phyloP scores from a whole-genome alignment of 2,888 invertebrate species.

The Machimus atricapillus region DNA sequence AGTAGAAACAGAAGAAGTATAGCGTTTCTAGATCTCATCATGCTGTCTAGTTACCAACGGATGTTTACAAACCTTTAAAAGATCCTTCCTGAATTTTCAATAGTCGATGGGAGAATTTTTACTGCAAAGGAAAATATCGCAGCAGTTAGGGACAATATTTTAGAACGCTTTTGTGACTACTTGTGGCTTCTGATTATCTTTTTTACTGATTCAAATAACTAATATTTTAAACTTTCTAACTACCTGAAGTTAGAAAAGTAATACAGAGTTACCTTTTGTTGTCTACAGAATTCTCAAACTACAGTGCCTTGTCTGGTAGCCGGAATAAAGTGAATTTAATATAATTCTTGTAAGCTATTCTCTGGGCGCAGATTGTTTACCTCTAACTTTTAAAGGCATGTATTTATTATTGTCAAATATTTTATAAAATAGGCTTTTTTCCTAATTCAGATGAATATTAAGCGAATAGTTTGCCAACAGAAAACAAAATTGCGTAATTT shows the following conservation, averaged over 20 bases:
- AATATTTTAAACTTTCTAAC: background rate
- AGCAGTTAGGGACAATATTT: background rate
- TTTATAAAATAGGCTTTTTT: too few species aligned
- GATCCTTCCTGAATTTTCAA: slow-evolving; percentile 25
- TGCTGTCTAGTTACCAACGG: background rate
- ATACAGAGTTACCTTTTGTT: background rate
- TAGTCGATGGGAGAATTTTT: slow-evolving; percentile 20
- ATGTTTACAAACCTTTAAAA: slow-evolving; percentile 17
- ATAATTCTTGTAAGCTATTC: background rate
- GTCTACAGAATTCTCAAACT: background rate
- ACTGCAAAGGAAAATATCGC: slow-evolving; percentile 8
- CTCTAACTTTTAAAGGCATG: background rate
- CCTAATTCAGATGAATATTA: too few species aligned
- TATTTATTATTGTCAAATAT: background rate
- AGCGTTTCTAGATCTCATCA: background rate
- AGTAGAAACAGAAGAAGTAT: background rate
- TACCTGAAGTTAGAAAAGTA: background rate
- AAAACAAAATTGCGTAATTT: too few species aligned
- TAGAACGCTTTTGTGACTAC: background rate
- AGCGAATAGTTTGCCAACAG: too few species aligned
- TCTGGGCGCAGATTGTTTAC: too few species aligned
- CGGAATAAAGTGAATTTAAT: background rate
- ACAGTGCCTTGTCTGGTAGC: background rate
- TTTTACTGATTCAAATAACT: background rate
- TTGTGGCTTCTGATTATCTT: background rate